Conservation (phyloP, 2,888 invertebrate genomes). For the Hirtodrosophila trivittata region DNA sequence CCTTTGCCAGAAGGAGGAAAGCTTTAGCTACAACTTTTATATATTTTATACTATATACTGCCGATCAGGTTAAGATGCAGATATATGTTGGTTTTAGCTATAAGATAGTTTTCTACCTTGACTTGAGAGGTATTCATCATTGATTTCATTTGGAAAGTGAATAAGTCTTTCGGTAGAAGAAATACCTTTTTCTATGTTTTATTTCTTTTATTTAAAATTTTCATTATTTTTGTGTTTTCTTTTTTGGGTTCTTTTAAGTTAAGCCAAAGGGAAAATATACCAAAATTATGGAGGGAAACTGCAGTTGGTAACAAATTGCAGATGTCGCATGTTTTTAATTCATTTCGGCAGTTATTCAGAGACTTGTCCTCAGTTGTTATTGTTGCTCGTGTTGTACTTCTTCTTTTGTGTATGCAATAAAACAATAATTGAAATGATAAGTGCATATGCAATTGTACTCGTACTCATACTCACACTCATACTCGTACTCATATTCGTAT, state of each 20-base stretch:
- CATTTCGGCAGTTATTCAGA: conserved; percentile 57
- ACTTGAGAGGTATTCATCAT: too few relatives aligned
- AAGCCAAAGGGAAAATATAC: conserved; percentile 51
- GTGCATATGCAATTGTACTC: conserved; percentile 11
- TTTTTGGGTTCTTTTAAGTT: conserved; percentile 29
- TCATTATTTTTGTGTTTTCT: neutral
- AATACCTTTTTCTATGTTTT: too few relatives aligned
- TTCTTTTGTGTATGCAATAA: conserved; percentile 35
- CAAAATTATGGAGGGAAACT: conserved; percentile 31
- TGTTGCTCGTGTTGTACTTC: conserved; percentile 17
- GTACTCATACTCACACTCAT: neutral
- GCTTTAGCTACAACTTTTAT: too few relatives aligned
- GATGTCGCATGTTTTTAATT: conserved; percentile 75
- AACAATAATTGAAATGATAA: conserved; percentile 52
- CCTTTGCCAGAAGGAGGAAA: too few relatives aligned
- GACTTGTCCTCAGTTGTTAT: conserved; percentile 25
- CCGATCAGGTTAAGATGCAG: too few relatives aligned
- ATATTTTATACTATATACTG: too few relatives aligned
- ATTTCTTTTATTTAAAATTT: neutral
- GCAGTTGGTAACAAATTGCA: conserved; percentile 67
- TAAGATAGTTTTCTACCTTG: too few relatives aligned
- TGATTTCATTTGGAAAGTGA: too few relatives aligned
- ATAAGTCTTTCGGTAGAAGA: too few relatives aligned
- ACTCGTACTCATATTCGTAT: neutral
- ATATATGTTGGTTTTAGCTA: too few relatives aligned